These are phyloP conservation scores for Beaufortia kweichowensis DNA, from an alignment of 2,113 vertebrate genomes.

Conservation along the genomic window DNA sequence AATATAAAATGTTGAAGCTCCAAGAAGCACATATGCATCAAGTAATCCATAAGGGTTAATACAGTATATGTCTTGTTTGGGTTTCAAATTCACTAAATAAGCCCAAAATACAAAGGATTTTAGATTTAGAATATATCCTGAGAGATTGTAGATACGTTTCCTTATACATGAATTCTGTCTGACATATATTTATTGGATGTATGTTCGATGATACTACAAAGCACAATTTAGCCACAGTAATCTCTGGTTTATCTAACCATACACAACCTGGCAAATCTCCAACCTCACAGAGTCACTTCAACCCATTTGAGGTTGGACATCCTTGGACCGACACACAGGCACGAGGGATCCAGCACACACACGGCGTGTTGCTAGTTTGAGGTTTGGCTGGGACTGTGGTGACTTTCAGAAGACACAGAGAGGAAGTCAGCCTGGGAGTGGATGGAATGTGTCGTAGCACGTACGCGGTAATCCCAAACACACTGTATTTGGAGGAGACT, in stretches of 20 bases:
- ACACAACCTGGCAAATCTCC: neutral
- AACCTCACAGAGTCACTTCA: neutral
- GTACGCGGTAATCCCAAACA: slow-evolving; percentile 70
- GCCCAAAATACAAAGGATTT: too few species aligned
- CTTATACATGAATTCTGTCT: too few species aligned
- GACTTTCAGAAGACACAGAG: slow-evolving; percentile 31
- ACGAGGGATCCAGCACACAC: slow-evolving; percentile 1
- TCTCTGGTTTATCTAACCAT: neutral
- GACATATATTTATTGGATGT: too few species aligned
- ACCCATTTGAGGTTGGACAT: neutral
- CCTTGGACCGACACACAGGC: neutral
- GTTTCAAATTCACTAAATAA: too few species aligned
- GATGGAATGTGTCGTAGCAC: slow-evolving; percentile 68
- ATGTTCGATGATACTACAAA: too few species aligned
- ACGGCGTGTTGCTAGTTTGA: neutral
- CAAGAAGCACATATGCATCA: too few species aligned
- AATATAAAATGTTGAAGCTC: too few species aligned
- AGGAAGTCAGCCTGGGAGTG: slow-evolving; percentile 71
- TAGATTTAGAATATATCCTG: too few species aligned
- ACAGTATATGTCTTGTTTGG: too few species aligned
- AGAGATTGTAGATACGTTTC: too few species aligned
- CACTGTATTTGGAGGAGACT: slow-evolving; percentile 70
- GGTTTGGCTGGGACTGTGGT: neutral
- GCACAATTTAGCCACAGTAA: too few species aligned
- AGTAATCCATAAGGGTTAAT: too few species aligned